Conservation (phyloP, 2,797 vertebrate species). For the Coregonus suidteri region DNA sequence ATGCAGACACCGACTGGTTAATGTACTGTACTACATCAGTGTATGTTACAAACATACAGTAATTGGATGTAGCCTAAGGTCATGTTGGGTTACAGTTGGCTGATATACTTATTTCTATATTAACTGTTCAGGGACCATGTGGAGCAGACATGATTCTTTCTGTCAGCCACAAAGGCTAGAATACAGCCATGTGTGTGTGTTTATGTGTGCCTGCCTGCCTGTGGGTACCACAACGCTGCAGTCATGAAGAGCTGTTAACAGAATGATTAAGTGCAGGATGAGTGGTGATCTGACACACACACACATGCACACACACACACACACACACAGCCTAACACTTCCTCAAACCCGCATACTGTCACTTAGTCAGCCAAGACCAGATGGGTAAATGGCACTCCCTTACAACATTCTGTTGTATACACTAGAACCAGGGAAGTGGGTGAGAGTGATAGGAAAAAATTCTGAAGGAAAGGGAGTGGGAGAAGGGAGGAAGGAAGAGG, state of each 20-base stretch:
- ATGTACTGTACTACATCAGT: background rate
- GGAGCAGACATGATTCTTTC: background rate
- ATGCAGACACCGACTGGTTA: background rate
- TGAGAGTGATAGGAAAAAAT: conserved; percentile 19
- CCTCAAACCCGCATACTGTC: conserved; percentile 27
- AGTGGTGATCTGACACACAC: conserved; percentile 3
- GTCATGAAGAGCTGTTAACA: conserved; percentile 30
- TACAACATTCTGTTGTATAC: conserved; percentile 34
- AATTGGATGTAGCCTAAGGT: background rate
- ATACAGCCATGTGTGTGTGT: background rate
- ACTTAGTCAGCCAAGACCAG: conserved; percentile 35
- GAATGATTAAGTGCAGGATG: conserved; percentile 35
- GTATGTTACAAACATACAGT: background rate
- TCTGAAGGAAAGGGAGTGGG: conserved; percentile 30
- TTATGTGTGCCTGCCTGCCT: background rate
- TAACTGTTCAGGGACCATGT: background rate
- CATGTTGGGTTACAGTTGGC: background rate
- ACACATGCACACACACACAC: background rate
- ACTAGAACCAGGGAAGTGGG: conserved; percentile 43
- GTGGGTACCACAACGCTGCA: conserved; percentile 10
- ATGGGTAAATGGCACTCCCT: conserved; percentile 6
- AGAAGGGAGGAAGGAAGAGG: conserved; percentile 28
- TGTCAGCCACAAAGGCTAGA: background rate
- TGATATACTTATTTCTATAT: background rate
- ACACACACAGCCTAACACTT: conserved; percentile 24